Base-by-base conservation (phyloP, 2,888 invertebrate genomes). In the Gastracanthus pulcherrimus region DNA sequence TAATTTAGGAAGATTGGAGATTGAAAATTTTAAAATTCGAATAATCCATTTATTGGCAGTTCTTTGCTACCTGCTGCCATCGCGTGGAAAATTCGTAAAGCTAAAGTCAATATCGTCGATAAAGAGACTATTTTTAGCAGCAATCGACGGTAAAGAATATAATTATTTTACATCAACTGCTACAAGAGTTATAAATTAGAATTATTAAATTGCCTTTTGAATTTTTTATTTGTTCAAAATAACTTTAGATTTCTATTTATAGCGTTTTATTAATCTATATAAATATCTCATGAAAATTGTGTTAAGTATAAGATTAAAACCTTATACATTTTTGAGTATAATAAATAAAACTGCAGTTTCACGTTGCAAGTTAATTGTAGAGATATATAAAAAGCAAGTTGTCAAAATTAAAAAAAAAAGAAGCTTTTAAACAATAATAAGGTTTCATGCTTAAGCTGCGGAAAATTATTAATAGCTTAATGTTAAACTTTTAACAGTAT, bases 401-500 rank as follows among this genome's bases (percentile, higher is more conserved):
- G 9, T 16, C 2, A 16, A 16, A 45, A 5, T 45, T 45, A 38
- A 0, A 16, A 48, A 45, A 2, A 31, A 48, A n/a, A 11, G 3
- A 23, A 66, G 26, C 3, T 29, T 1, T 48, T 31, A 31, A 67
- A 48, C 29, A 48, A 67, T 29, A 45, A n/a, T n/a, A 41, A 67
- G n/a, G 7, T 29, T 38, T 26, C 41, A 23, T n/a, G 6, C 29
- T 23, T 23, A 13, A 36, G 23, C 2, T 45, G 16, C 3, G 51
- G n/a, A 23, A 36, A 31, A 36, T 55, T 36, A 4, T 16, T 26
- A 36, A 70, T 55, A 48, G n/a, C n/a, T 2, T 16, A 67, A 11
- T 48, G 29, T 29, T 69, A 69, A 48, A 69, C 4, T 34, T 67
- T 67, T 67, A 45, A 45, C 45, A 29, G 67, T 26, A 13, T 16